Evolutionary conservation across 2,797 vertebrate species (phyloP), one percentile per base, ranked within the genome.

Genomic region (Lindbergichthys nudifrons): DNA sequence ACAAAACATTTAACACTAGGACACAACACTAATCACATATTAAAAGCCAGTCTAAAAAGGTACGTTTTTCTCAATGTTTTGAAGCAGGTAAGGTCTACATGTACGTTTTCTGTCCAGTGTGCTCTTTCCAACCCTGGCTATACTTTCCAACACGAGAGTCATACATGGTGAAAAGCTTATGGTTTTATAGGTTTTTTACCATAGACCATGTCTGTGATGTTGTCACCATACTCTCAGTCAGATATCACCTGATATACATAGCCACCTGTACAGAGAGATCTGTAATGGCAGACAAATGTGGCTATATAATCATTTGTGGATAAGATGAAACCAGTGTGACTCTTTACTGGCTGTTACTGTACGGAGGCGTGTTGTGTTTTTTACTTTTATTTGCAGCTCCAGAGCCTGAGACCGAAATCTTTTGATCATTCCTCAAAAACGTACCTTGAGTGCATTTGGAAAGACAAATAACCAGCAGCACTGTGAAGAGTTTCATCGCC

Each of bases 111-210:
- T 26, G 26, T 26, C 26, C 26, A 26, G 26, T 26, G 26, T 4
- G 26, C 26, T 26, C 4, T 26, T 26, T 26, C 26, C 26, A 26
- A 26, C 26, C 26, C 4, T 26, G 26, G 26, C 26, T 26, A 26
- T 26, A 77, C 70, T 79, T 68, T 43, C 79, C 53, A 4, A 77
- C 50, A 67, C 74, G 73, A 43, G 75, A 74, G 78, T 80, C 76
- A 7, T 81, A 78, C 1, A 77, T 2, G 26, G 1, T 82, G 15
- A 0, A 0, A 1, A 84, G 3, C 50, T 65, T 52, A 46, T 66
- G 62, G 19, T 82, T 78, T 2, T 57, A 72, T 3, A 77, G 0
- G 47, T 75, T 79, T 60, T 63, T 66, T 7, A 80, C 73, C 3
- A 75, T 58, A 73, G 18, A 81, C 45, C 1, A 70, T 4, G 13